Evolutionary conservation across 2,888 invertebrate species (phyloP), one percentile per base, ranked within the genome.

Genomic region (Linyphia triangularis): DNA sequence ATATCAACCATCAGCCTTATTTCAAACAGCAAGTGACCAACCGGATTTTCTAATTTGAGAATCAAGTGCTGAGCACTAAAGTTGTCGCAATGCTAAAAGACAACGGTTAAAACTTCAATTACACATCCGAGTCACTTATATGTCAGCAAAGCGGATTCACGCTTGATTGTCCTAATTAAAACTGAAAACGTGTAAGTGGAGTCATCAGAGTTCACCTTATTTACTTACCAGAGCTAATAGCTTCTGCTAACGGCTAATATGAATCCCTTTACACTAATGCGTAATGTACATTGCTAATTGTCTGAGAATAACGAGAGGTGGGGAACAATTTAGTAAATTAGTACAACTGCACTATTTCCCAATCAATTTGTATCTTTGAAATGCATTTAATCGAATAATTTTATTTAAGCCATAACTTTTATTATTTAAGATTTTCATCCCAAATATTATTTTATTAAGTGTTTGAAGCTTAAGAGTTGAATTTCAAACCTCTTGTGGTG

Each of bases 171-270:
- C 43, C 26, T 70, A 70, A 70, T 70, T 70, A 70, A 43, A 70
- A 43, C 40, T 24, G 70, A 70, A 70, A 43, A 51, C 43, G 70
- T 37, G 70, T 43, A 7, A 70, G 43, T 51, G 70, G 51, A 40
- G 70, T 70, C 70, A 43, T 26, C 43, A 16, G 26, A 43, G 70
- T 43, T 70, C 43, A 43, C 24, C 70, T 43, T 70, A 43, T 70
- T 70, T 43, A 24, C 70, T 28, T 43, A 43, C 43, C 24, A 26
- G 37, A 43, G 43, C 24, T 70, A 70, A 70, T 70, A 43, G 43
- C 24, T 70, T 43, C 43, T 70, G 43, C 43, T 70, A 70, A 43
- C 43, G 70, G 70, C 43, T 70, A 70, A 70, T 70, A 70, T 70
- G 70, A 70, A 43, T 43, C 70, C 70, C 70, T 70, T 70, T 24